Evolutionary conservation across 2,113 vertebrate genomes (phyloP).

Genomic region (Craseonycteris thonglongyai): DNA sequence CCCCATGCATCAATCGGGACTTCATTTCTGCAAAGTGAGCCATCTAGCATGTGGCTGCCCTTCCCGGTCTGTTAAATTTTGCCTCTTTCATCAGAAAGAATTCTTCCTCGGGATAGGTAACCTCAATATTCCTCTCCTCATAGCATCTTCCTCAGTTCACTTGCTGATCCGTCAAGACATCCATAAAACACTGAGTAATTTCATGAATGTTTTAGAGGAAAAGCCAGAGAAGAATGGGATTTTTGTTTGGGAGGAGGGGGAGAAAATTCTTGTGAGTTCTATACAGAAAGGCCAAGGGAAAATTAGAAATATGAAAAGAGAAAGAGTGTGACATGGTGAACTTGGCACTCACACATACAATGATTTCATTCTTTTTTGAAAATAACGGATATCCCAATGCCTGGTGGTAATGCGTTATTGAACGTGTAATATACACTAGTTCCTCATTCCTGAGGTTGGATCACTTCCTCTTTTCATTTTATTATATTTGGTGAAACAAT

Average conservation of each 20-base stretch:
- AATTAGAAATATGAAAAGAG: not conserved
- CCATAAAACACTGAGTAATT: not conserved
- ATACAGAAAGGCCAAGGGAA: not conserved
- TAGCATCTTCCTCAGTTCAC: not conserved
- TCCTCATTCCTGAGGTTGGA: conserved; percentile 33
- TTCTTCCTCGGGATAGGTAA: not conserved
- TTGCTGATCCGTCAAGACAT: not conserved
- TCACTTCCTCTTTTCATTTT: conserved; percentile 17
- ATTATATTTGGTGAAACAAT: not conserved
- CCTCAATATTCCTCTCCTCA: not conserved
- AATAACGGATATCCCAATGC: not conserved
- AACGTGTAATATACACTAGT: not conserved
- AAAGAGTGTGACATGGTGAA: not conserved
- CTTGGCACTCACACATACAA: not conserved
- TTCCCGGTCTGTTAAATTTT: not conserved
- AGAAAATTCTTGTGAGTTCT: not conserved
- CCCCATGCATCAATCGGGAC: not conserved
- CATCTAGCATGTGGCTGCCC: no score
- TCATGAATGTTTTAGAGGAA: not conserved
- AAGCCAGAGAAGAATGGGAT: not conserved
- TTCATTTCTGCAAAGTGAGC: not conserved
- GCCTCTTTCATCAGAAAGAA: not conserved
- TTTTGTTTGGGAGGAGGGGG: not conserved
- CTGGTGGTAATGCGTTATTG: not conserved
- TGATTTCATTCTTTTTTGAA: not conserved